Evolutionary conservation across 2,797 vertebrate species (phyloP), one percentile per base, ranked within the genome.

Genomic region (Xerus rutilus): DNA sequence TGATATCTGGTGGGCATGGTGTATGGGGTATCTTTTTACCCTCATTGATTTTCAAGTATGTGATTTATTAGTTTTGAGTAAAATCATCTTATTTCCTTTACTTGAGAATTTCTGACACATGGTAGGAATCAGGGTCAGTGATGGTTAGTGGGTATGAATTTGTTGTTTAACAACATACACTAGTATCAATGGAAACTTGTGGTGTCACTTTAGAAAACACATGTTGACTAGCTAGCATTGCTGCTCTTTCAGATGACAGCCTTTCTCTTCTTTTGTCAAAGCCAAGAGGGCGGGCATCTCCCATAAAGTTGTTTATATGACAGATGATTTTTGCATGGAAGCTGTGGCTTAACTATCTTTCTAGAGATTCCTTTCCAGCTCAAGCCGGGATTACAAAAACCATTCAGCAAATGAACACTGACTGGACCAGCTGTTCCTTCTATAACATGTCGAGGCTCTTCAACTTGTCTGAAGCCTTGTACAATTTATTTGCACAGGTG

Each of bases 401-500:
- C 39, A 65, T 93, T 97, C 32, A 94, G 77, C 88, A 91, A 97
- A 78, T 67, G 79, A 97, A n/a, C 67, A 54, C 15, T 67, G 79
- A 86, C 74, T 32, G 18, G 8, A 45, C 78, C 92, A 97, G 86
- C 95, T 98, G 94, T 91, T 95, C 39, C 11, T 45, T 94, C 83
- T 83, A 23, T 5, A 89, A 65, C 18, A 70, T 20, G 69, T 15
- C 15, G 43, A 54, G 84, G 69, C 43, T 92, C 64, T 97, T 84
- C 84, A 92, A 30, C 81, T 84, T 47, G 21, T 89, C 69, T 67
- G 76, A 91, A 89, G 79, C 17, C 81, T 89, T 78, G 82, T 84
- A 86, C 14, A 65, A 77, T 89, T 95, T 93, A 89, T 96, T 70
- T 96, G 84, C 39, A 57, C 74, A 95, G 94, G 73, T 97, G 90